A percentile compares a stretch with the other conserved stretches of the same genome.
Conservation (phyloP, 2,888 invertebrate genomes). For the Willowsia nigromaculata region DNA sequence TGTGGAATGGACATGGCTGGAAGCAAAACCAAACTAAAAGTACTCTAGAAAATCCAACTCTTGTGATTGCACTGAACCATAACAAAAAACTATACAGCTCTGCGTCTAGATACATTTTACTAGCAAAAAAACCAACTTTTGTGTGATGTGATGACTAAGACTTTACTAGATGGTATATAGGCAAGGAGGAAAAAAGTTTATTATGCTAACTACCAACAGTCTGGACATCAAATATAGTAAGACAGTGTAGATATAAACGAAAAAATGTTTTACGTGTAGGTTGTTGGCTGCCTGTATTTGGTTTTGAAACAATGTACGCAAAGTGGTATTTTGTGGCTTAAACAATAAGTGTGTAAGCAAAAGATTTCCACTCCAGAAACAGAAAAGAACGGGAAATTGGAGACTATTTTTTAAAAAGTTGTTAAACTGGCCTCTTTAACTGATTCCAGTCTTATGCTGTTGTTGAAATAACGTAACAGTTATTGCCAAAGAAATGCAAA, state of each 20-base stretch:
- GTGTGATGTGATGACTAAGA: slow-evolving; percentile 67
- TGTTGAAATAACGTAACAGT: background rate
- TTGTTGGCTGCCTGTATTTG: background rate
- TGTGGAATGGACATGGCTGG: background rate
- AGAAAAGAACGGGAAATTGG: slow-evolving; percentile 66
- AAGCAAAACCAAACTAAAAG: slow-evolving; percentile 10
- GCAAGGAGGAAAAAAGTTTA: slow-evolving; percentile 39
- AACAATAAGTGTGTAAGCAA: slow-evolving; percentile 45
- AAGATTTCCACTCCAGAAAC: slow-evolving; percentile 63
- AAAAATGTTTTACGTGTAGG: background rate
- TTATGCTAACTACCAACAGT: slow-evolving; percentile 49
- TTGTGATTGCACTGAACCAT: slow-evolving; percentile 67
- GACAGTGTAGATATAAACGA: background rate
- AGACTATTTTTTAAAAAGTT: slow-evolving; percentile 52
- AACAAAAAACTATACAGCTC: slow-evolving; percentile 1
- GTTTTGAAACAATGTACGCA: slow-evolving; percentile 13
- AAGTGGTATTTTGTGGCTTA: slow-evolving; percentile 30
- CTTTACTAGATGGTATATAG: background rate
- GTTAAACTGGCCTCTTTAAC: slow-evolving; percentile 36
- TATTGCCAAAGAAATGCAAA: background rate
- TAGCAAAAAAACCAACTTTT: background rate
- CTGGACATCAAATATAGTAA: background rate
- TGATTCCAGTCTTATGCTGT: background rate
- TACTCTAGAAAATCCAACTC: slow-evolving; percentile 47
- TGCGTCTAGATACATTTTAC: background rate